Conservation (phyloP, 1,140 invertebrate species). For the Rhynchophorus ferrugineus region DNA sequence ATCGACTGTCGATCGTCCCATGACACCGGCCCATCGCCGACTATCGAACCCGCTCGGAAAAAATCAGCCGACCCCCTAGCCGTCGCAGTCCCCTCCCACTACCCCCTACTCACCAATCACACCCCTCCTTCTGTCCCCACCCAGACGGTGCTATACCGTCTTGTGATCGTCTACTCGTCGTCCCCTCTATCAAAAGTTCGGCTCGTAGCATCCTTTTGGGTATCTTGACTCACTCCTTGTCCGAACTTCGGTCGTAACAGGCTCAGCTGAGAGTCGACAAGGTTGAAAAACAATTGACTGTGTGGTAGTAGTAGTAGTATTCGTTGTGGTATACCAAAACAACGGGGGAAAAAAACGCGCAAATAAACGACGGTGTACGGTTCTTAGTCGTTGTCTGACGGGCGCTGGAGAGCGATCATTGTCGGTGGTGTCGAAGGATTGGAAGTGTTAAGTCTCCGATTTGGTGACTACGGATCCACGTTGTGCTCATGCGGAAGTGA, state of each 20-base stretch:
- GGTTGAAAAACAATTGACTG: constrained; percentile 3
- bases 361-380: too few species aligned
- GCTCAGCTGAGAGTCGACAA: constrained; percentile 2
- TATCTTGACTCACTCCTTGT: constrained; percentile 9
- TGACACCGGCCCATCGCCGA: background rate
- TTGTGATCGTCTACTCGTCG: background rate
- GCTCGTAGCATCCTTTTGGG: constrained; percentile 13
- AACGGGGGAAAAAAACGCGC: too few species aligned
- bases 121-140: constrained; percentile 3
- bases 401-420: background rate
- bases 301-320: background rate
- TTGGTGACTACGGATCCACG: too few species aligned
- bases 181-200: constrained; percentile 9
- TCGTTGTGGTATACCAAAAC: too few species aligned
- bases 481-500: too few species aligned
- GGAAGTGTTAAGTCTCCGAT: too few species aligned
- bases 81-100: constrained; percentile 3
- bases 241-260: constrained; percentile 9
- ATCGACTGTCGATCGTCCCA: too few species aligned
- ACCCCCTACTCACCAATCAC: background rate
- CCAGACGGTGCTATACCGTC: constrained; percentile 9
- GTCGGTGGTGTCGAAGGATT: too few species aligned
- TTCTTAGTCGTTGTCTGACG: background rate
- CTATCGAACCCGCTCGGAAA: constrained; percentile 4
- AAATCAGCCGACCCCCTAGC: constrained; percentile 9